Base-by-base conservation (phyloP, 2,888 invertebrate species). In the Scaptomyza cyrtandrae region DNA sequence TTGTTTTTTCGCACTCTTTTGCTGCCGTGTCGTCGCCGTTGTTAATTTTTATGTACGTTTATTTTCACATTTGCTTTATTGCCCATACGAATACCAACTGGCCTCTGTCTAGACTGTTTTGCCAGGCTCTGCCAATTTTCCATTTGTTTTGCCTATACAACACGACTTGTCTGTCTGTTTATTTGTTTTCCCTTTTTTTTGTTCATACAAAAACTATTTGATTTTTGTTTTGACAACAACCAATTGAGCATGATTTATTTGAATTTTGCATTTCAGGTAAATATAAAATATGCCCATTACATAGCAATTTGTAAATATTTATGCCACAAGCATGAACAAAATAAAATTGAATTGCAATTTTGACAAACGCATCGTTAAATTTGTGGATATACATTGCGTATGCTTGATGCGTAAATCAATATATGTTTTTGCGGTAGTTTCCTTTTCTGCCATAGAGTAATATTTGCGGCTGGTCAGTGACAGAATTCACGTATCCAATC, bases 51-150 rank as follows among this genome's bases (percentile, higher is more conserved):
- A 78, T 66, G 58, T 64, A 68, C 75, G 71, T 74, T 65, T 71
- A 79, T 77, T 74, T 78, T 79, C 79, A 78, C 80, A 79, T 86
- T 84, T 86, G 84, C 79, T 86, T 78, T 84, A 84, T 84, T 81
- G 86, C 72, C 86, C 82, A 73, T 82, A 35, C 19, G 19, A 9
- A 27, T 27, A 27, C 7, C 35, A 37, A 24, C 50, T 33, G 33
- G 52, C 56, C 35, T 19, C 67, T 64, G 84, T 81, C 84, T 84
- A 81, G 81, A 81, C 84, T 19, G 43, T 66, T 62, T 59, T 59
- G 61, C 44, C 45, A 62, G 68, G 46, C 33, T 43, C 16, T 50
- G 50, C 50, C 53, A 53, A 54, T 67, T 54, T 62, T 24, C 49
- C 24, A 27, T 45, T 44, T 43, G 44, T 41, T 41, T 65, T 71